These are phyloP conservation scores for Parnassius mnemosyne DNA, from an alignment of 2,888 invertebrate species.

Conservation along the genomic window DNA sequence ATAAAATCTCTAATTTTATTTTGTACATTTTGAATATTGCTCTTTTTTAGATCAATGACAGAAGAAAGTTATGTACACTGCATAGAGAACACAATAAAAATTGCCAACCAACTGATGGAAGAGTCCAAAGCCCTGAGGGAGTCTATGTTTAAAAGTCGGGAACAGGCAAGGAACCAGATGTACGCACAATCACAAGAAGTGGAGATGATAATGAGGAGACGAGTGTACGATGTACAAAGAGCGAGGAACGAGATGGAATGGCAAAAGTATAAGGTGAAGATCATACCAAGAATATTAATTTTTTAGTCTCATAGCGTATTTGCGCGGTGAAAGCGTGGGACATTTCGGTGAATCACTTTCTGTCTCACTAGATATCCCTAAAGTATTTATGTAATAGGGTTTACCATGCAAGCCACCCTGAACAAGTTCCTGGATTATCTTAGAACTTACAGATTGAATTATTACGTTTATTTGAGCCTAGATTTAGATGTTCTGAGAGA, in stretches of 20 bases:
- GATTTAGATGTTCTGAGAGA: too few species aligned
- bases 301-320: neutral
- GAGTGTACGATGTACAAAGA: constrained; percentile 92
- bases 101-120: constrained; percentile 90
- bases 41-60: constrained; percentile 79
- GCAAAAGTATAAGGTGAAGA: constrained; percentile 83
- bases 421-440: too few species aligned
- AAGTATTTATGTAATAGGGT: too few species aligned
- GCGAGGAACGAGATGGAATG: constrained; percentile 94
- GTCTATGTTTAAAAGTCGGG: constrained; percentile 87
- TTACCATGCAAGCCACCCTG: too few species aligned
- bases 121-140: constrained; percentile 90
- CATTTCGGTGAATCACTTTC: too few species aligned
- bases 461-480: too few species aligned
- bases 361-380: too few species aligned
- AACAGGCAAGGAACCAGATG: constrained; percentile 89
- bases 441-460: too few species aligned
- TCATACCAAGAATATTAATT: neutral
- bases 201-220: constrained; percentile 90
- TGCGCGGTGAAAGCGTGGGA: too few species aligned
- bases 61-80: constrained; percentile 92
- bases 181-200: constrained; percentile 90
- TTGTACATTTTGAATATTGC: constrained; percentile 3
- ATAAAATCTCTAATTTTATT: too few species aligned
- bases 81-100: constrained; percentile 86